Evolutionary conservation across 2,797 vertebrate genomes (phyloP).

Genomic region (Columba guinea): DNA sequence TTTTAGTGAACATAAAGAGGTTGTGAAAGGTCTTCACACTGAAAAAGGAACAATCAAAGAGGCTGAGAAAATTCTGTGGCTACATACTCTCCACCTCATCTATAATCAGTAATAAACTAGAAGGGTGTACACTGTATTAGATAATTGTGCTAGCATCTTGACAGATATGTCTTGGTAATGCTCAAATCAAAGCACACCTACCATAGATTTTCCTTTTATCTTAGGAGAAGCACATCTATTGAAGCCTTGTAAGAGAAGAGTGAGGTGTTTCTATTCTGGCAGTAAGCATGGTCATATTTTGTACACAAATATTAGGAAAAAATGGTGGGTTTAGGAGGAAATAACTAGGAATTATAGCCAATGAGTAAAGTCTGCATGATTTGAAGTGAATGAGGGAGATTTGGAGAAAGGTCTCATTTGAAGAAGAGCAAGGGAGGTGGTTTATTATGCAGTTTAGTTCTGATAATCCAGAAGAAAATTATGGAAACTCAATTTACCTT

Average conservation of each 20-base stretch:
- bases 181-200: not conserved
- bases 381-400: not conserved
- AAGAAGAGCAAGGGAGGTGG: not conserved
- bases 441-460: not conserved
- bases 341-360: not conserved
- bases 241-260: not conserved
- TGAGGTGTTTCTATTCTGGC: not conserved
- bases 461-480: not conserved
- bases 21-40: not conserved
- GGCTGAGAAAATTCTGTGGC: not conserved
- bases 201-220: not conserved
- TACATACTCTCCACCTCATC: not conserved
- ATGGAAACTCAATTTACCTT: not conserved
- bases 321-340: rapidly evolving
- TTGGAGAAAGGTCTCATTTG: not conserved
- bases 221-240: not conserved
- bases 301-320: not conserved
- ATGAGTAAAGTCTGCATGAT: not conserved
- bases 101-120: not conserved
- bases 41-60: not conserved
- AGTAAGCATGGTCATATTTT: not conserved
- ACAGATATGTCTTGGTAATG: not conserved
- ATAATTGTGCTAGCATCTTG: not conserved
- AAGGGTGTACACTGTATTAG: not conserved
- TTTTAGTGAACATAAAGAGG: not conserved